phyloP scores from a whole-genome alignment of 2,888 invertebrate species.

The Phytoseiulus persimilis region DNA sequence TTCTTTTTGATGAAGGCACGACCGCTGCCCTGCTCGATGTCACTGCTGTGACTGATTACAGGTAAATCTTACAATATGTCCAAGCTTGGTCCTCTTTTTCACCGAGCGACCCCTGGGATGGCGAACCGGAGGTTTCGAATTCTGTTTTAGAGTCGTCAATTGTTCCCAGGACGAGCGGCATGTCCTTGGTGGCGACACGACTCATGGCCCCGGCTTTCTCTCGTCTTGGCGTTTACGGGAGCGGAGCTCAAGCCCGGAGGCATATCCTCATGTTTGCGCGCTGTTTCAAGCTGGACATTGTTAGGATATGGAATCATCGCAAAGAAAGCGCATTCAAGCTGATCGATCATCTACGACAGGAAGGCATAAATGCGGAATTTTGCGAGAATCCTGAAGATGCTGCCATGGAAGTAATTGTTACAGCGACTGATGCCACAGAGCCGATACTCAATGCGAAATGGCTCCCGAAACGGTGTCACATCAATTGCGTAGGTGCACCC shows the following conservation, averaged over 20 bases:
- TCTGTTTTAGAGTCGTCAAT: too few relatives aligned
- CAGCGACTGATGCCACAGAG: not conserved
- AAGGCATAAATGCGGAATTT: not conserved
- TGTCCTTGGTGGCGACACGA: not conserved
- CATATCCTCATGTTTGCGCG: not conserved
- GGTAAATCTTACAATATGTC: not conserved
- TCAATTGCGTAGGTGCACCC: not conserved
- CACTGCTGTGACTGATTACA: not conserved
- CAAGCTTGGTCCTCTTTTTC: too few relatives aligned
- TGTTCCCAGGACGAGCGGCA: not conserved
- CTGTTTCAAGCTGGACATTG: not conserved
- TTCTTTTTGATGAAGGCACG: not conserved
- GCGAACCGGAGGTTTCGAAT: too few relatives aligned
- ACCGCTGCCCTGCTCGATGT: slow-evolving; percentile 12
- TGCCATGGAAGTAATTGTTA: not conserved
- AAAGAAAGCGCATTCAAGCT: not conserved
- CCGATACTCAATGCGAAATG: not conserved
- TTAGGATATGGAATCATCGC: not conserved
- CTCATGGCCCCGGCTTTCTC: not conserved
- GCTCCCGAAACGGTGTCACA: slow-evolving; percentile 17
- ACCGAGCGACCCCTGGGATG: too few relatives aligned
- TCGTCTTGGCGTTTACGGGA: slow-evolving; percentile 6
- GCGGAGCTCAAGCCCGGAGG: not conserved
- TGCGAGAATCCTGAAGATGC: slow-evolving; percentile 11
- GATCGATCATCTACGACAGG: not conserved